These are phyloP conservation scores for Drosophila mauritiana DNA, from an alignment of 1,140 invertebrate genomes.

Conservation along the genomic window DNA sequence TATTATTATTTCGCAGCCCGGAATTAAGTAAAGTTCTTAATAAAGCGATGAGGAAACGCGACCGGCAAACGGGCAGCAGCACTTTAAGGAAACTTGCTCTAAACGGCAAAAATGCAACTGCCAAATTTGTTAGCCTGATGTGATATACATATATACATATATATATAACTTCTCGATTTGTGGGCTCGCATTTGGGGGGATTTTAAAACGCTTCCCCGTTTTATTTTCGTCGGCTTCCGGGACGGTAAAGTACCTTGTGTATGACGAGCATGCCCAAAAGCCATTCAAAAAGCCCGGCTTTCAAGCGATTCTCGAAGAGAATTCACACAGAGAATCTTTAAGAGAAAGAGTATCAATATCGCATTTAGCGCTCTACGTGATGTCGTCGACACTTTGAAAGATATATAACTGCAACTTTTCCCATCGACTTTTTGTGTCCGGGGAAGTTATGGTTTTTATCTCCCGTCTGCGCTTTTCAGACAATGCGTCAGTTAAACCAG, in stretches of 20 bases:
- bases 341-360: constrained; percentile 11
- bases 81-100: constrained; percentile 65
- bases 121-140: constrained; percentile 51
- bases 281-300: constrained; percentile 18
- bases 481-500: constrained; percentile 61
- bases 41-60: constrained; percentile 63
- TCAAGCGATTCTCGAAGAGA: constrained; percentile 9
- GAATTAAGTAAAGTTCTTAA: constrained; percentile 49
- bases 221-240: constrained; percentile 71
- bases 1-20: constrained; percentile 19
- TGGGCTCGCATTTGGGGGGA: constrained; percentile 38
- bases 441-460: constrained; percentile 40
- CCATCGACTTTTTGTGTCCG: constrained; percentile 21
- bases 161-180: constrained; percentile 22
- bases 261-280: constrained; percentile 30
- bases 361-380: constrained; percentile 58
- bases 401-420: constrained; percentile 14
- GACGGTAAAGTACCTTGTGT: constrained; percentile 29
- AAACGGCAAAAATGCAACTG: constrained; percentile 40
- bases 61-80: not conserved
- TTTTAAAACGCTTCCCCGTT: constrained; percentile 60
- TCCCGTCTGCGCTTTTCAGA: constrained; percentile 33
- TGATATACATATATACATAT: not conserved
- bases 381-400: constrained; percentile 41
- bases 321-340: constrained; percentile 10